Conservation (phyloP, 2,888 invertebrate genomes). For the Mythimna lalbum region DNA sequence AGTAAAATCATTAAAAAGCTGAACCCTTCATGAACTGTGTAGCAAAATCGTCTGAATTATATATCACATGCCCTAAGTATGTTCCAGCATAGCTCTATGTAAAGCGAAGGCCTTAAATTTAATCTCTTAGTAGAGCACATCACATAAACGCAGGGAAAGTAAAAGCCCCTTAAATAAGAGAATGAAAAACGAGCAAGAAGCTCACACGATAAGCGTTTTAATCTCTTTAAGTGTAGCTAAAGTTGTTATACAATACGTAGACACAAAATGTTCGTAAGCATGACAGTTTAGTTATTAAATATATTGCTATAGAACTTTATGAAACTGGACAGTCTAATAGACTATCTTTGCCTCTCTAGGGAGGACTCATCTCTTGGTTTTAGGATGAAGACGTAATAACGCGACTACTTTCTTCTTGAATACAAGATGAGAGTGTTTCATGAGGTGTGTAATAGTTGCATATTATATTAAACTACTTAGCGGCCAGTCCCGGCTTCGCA, state of each 20-base stretch:
- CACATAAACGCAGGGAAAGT: slow-evolving; percentile 82
- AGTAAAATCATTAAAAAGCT: slow-evolving; percentile 1
- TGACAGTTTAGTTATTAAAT: slow-evolving; percentile 21
- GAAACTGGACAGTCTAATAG: not conserved
- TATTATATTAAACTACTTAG: no score
- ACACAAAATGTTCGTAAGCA: slow-evolving; percentile 16
- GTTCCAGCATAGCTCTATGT: slow-evolving; percentile 49
- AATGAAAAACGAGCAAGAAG: slow-evolving; percentile 86
- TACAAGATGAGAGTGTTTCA: no score
- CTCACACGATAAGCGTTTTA: slow-evolving; percentile 87
- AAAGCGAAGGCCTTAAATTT: slow-evolving; percentile 74
- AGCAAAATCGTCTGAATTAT: slow-evolving; percentile 46
- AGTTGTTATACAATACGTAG: slow-evolving; percentile 58
- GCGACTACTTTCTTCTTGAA: no score
- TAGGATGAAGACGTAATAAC: no score
- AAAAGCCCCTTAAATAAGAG: slow-evolving; percentile 84
- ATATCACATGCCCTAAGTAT: slow-evolving; percentile 29
- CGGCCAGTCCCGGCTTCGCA: no score
- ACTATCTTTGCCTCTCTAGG: no score
- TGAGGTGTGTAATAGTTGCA: no score
- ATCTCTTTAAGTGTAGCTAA: slow-evolving; percentile 85
- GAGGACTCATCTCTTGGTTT: no score
- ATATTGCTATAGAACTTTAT: slow-evolving; percentile 15
- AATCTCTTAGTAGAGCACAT: slow-evolving; percentile 83
- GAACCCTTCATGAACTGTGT: slow-evolving; percentile 4